phyloP scores from a whole-genome alignment of 2,888 invertebrate species.

The Melieria picta region DNA sequence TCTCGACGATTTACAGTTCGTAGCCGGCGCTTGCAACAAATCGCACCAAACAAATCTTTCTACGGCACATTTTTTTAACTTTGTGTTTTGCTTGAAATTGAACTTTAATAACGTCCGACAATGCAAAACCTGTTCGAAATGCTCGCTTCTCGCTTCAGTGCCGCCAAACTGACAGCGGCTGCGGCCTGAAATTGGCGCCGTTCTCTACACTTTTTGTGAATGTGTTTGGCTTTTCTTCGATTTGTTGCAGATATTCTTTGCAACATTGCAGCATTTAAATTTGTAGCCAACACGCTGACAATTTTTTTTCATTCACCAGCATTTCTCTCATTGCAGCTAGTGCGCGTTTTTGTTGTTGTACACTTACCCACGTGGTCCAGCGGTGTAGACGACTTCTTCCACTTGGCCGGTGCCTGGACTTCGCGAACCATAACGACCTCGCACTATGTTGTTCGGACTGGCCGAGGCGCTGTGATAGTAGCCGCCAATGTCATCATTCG shows the following conservation, averaged over 20 bases:
- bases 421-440: conserved; percentile 77
- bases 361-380: conserved; percentile 77
- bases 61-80: too few relatives aligned
- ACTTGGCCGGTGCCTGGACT: conserved; percentile 77
- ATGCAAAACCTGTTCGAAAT: conserved; percentile 52
- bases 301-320: too few relatives aligned
- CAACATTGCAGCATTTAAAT: background rate
- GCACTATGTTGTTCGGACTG: conserved; percentile 75
- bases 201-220: conserved; percentile 11
- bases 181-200: conserved; percentile 3
- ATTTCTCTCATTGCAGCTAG: too few relatives aligned
- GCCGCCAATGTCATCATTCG: conserved; percentile 76
- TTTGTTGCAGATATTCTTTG: background rate
- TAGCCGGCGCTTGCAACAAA: too few relatives aligned
- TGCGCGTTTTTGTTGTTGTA: background rate
- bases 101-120: conserved; percentile 47
- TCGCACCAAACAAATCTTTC: too few relatives aligned
- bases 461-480: conserved; percentile 75
- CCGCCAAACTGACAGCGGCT: conserved; percentile 35
- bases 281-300: too few relatives aligned
- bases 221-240: background rate
- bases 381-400: conserved; percentile 78
- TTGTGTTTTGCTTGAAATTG: conserved; percentile 42
- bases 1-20: too few relatives aligned
- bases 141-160: conserved; percentile 57